Conservation (phyloP, 2,113 vertebrate genomes). For the Aramus guarauna region DNA sequence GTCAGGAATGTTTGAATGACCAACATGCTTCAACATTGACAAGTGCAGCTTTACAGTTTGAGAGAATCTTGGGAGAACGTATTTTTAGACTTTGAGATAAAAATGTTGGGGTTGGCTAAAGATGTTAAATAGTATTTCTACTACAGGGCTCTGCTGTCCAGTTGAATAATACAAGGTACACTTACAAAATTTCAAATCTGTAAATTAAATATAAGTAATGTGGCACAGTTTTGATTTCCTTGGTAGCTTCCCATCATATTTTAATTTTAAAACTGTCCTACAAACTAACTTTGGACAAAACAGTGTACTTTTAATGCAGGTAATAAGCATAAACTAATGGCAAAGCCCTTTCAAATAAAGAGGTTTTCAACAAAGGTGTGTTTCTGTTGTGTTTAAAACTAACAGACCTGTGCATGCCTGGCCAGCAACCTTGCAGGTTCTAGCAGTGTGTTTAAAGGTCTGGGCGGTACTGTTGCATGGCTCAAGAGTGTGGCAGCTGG, state of each 20-base stretch:
- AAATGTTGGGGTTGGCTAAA: neutral
- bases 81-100: neutral
- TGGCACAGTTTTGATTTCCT: neutral
- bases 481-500: neutral
- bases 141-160: neutral
- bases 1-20: neutral
- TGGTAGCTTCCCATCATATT: neutral
- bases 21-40: fast-evolving
- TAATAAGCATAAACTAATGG: neutral
- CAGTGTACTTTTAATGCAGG: neutral
- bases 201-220: neutral
- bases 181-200: neutral
- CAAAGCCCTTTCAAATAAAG: neutral
- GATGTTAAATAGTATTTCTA: neutral
- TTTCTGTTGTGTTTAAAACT: neutral
- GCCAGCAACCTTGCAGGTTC: neutral
- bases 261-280: neutral
- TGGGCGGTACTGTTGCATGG: neutral
- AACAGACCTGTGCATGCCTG: neutral
- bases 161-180: neutral
- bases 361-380: neutral
- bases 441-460: fast-evolving
- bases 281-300: neutral
- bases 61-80: neutral
- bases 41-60: neutral